Conservation (phyloP, 2,797 vertebrate genomes). For the Aratinga solstitialis region DNA sequence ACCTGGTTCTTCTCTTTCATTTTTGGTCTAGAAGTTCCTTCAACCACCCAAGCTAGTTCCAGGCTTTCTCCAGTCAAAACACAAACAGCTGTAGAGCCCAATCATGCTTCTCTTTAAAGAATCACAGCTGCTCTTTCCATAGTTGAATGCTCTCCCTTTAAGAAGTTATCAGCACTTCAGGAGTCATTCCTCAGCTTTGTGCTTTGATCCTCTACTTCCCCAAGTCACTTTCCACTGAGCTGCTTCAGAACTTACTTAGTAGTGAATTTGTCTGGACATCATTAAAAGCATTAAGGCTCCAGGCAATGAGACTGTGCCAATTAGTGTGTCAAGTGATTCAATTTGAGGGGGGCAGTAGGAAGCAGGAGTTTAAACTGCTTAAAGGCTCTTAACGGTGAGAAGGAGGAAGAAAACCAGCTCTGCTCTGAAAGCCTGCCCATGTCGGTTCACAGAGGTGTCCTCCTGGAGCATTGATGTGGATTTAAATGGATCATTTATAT, state of each 20-base stretch:
- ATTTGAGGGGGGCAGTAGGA: neutral
- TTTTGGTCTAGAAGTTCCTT: neutral
- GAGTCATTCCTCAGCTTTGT: neutral
- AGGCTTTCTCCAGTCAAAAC: neutral
- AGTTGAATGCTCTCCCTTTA: neutral
- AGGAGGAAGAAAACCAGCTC: accelerated
- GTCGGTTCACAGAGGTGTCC: neutral
- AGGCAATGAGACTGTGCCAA: neutral
- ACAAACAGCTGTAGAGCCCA: neutral
- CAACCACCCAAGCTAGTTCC: neutral
- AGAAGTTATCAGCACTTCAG: neutral
- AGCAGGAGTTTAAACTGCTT: neutral
- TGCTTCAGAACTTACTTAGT: neutral
- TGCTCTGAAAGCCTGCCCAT: neutral
- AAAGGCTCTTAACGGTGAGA: neutral
- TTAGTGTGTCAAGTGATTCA: neutral
- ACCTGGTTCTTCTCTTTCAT: neutral
- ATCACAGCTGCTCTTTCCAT: neutral
- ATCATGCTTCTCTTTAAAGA: neutral
- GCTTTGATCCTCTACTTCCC: neutral
- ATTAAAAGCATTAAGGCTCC: neutral
- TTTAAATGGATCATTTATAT: neutral
- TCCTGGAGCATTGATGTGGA: neutral
- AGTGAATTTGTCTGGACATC: slow-evolving; percentile 32
- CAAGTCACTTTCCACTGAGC: neutral